Conservation (phyloP, 2,797 vertebrate species). For the Poeciliopsis gracilis region DNA sequence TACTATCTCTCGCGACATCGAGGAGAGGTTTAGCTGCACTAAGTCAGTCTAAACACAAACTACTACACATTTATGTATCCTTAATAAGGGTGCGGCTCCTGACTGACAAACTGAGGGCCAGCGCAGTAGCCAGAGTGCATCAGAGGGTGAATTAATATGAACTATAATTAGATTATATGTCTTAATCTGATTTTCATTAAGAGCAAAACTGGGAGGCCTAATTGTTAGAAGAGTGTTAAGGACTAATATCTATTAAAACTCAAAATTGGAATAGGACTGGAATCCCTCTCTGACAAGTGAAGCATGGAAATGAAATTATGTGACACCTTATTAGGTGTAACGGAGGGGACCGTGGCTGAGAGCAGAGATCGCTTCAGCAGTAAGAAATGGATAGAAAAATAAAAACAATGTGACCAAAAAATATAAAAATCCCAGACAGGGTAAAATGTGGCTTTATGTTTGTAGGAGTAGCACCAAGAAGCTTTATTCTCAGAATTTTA, state of each 20-base stretch:
- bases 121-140: constrained; percentile 65
- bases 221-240: constrained; percentile 84
- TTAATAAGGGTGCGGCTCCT: constrained; percentile 23
- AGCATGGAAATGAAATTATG: constrained; percentile 88
- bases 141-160: constrained; percentile 82
- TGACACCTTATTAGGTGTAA: constrained; percentile 87
- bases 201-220: constrained; percentile 83
- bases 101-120: constrained; percentile 71
- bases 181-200: constrained; percentile 90
- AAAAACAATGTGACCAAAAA: constrained; percentile 65
- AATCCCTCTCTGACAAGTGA: constrained; percentile 83
- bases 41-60: constrained; percentile 31
- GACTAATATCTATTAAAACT: constrained; percentile 88
- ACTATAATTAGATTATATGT: constrained; percentile 87
- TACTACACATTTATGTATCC: constrained; percentile 6
- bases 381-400: constrained; percentile 73
- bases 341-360: constrained; percentile 73
- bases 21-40: constrained; percentile 30
- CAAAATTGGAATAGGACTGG: constrained; percentile 83
- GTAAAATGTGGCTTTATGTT: constrained; percentile 33
- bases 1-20: constrained; percentile 51
- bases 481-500: not conserved
- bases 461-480: not conserved
- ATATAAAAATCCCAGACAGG: constrained; percentile 35
- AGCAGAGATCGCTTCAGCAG: constrained; percentile 64